These are phyloP conservation scores for Diaperis boleti DNA, from an alignment of 2,888 invertebrate genomes.

Conservation along the genomic window DNA sequence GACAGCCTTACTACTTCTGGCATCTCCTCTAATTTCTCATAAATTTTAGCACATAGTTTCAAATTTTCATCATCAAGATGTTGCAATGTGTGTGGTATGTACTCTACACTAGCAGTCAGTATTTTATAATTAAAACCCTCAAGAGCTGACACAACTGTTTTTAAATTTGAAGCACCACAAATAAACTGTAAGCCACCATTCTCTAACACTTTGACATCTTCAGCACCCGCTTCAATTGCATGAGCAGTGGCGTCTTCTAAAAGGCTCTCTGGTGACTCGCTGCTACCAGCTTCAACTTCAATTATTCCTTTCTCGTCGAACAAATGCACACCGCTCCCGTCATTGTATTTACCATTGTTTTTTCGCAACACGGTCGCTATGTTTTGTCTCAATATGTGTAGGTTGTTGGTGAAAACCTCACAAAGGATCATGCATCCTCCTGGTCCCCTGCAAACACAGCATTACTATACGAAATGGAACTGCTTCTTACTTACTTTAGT, in stretches of 20 bases:
- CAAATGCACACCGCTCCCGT: slow-evolving; percentile 65
- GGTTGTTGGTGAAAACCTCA: slow-evolving; percentile 71
- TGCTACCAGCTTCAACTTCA: slow-evolving; percentile 68
- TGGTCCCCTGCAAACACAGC: slow-evolving; percentile 66
- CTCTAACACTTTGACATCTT: slow-evolving; percentile 73
- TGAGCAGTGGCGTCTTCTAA: slow-evolving; percentile 73
- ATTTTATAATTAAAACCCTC: slow-evolving; percentile 67
- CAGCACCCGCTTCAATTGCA: slow-evolving; percentile 77
- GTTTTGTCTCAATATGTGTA: slow-evolving; percentile 64
- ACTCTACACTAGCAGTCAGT: slow-evolving; percentile 67
- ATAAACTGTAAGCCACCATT: slow-evolving; percentile 69
- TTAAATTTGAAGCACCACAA: slow-evolving; percentile 68
- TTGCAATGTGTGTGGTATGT: slow-evolving; percentile 66
- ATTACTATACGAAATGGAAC: slow-evolving; percentile 59
- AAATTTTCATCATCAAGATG: slow-evolving; percentile 68
- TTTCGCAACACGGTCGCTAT: slow-evolving; percentile 71
- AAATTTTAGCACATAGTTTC: slow-evolving; percentile 65
- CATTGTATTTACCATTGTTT: slow-evolving; percentile 66
- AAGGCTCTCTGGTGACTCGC: slow-evolving; percentile 69
- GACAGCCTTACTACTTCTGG: slow-evolving; percentile 72
- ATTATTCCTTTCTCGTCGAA: slow-evolving; percentile 75
- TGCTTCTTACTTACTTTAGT: slow-evolving; percentile 59
- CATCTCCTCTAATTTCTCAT: slow-evolving; percentile 69
- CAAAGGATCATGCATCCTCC: slow-evolving; percentile 70
- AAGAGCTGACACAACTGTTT: slow-evolving; percentile 67